Percentiles rank a stretch among this genome's conserved stretches.
Evolutionary conservation across 2,888 invertebrate species (phyloP).

Genomic region (Coelogynopora nodosa): DNA sequence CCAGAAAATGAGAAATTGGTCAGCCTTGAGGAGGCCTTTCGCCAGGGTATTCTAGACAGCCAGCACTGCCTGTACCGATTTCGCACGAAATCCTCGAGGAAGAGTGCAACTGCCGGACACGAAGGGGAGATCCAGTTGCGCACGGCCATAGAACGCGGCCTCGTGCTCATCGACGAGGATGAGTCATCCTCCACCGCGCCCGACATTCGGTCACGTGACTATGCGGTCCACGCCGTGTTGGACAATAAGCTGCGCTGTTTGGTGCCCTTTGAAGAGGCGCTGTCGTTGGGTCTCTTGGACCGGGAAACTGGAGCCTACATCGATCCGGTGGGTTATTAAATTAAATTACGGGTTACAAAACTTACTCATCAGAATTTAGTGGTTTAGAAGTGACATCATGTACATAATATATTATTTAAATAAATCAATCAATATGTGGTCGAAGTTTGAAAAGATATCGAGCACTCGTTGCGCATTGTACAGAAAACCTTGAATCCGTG

Average conservation of each 20-base stretch:
- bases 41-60: neutral
- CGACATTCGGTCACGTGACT: neutral
- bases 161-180: neutral
- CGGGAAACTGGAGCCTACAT: slow-evolving; percentile 7
- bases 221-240: neutral
- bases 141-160: neutral
- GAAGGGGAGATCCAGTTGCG: neutral
- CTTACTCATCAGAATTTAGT: no score
- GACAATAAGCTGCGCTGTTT: neutral
- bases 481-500: no score
- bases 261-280: neutral
- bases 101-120: neutral
- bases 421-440: no score
- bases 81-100: neutral
- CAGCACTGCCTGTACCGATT: neutral
- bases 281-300: neutral
- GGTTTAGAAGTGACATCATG: no score
- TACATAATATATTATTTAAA: no score
- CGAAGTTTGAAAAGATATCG: no score
- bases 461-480: no score
- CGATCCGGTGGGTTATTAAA: neutral
- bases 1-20: neutral
- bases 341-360: no score
- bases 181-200: neutral
- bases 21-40: neutral